A percentile compares a stretch with the other conserved stretches of the same genome.
Conservation (phyloP, 2,113 vertebrate species). For the Poecile atricapillus region DNA sequence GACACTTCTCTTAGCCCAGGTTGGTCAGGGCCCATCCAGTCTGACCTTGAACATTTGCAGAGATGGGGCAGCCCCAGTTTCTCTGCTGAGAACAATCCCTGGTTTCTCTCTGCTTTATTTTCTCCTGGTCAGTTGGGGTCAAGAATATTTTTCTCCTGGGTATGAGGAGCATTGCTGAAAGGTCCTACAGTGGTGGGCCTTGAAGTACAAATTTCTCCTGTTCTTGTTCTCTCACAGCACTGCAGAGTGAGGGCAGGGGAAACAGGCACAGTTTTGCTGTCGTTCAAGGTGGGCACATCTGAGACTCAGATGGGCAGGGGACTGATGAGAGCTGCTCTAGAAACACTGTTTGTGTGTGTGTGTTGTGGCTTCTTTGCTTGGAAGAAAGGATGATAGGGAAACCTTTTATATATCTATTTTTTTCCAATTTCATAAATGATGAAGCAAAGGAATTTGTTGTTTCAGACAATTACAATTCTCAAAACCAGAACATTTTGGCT, state of each 20-base stretch:
- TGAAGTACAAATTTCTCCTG: neutral
- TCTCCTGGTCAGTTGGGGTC: neutral
- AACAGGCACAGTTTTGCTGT: neutral
- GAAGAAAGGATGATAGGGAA: neutral
- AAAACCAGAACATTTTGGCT: neutral
- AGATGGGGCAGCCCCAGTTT: neutral
- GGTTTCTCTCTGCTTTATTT: neutral
- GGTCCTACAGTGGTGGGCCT: too few relatives aligned
- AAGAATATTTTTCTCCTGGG: neutral
- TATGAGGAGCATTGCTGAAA: neutral
- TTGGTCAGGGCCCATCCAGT: neutral
- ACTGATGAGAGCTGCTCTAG: neutral
- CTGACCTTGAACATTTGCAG: neutral
- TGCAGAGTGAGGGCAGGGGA: neutral
- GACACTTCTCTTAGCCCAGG: neutral
- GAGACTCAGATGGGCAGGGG: fast-evolving
- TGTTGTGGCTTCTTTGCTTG: neutral
- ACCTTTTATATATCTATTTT: neutral
- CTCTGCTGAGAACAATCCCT: neutral
- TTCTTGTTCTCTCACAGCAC: neutral
- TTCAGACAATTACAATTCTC: neutral
- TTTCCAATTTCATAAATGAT: neutral
- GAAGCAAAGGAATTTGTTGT: neutral
- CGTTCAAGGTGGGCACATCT: fast-evolving
- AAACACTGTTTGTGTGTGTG: fast-evolving